A percentile compares a stretch with the other conserved stretches of the same genome.
Evolutionary conservation across 2,888 invertebrate genomes (phyloP).

Genomic region (Drosophila atripex): DNA sequence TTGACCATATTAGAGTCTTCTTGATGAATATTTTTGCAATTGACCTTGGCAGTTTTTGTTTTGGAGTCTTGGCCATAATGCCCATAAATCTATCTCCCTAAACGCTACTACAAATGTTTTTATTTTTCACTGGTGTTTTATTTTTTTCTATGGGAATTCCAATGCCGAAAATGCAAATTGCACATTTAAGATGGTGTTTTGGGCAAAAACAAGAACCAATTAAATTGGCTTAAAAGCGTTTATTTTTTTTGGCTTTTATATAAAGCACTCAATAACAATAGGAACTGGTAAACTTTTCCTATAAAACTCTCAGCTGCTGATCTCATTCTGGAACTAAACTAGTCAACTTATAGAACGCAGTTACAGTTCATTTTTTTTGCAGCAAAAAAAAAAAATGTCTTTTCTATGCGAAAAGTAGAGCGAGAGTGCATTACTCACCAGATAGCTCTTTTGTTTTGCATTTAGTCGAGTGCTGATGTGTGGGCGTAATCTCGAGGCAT

Average conservation of each 20-base stretch:
- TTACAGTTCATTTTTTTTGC: constrained; percentile 19
- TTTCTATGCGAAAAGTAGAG: constrained; percentile 27
- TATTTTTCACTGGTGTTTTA: not conserved
- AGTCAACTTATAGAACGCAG: constrained; percentile 31
- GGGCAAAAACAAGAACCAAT: not conserved
- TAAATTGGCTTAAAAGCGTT: not conserved
- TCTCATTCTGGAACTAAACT: constrained; percentile 23
- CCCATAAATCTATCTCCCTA: constrained; percentile 27
- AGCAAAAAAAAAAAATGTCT: not conserved
- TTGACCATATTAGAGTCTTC: constrained; percentile 32
- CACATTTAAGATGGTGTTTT: not conserved
- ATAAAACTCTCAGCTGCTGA: constrained; percentile 20
- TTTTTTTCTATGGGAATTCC: constrained; percentile 6
- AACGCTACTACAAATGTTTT: constrained; percentile 6
- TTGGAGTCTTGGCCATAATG: constrained; percentile 16
- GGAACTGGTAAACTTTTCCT: constrained; percentile 17
- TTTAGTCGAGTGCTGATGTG: constrained; percentile 38
- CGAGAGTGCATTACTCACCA: constrained; percentile 38
- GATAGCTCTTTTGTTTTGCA: constrained; percentile 44
- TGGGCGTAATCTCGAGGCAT: constrained; percentile 57
- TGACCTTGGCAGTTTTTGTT: constrained; percentile 32
- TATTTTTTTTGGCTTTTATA: not conserved
- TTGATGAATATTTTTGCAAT: constrained; percentile 39
- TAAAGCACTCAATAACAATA: not conserved
- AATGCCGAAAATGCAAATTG: not conserved